Conservation (phyloP, 2,888 invertebrate species). For the Pristionchus japonicus region DNA sequence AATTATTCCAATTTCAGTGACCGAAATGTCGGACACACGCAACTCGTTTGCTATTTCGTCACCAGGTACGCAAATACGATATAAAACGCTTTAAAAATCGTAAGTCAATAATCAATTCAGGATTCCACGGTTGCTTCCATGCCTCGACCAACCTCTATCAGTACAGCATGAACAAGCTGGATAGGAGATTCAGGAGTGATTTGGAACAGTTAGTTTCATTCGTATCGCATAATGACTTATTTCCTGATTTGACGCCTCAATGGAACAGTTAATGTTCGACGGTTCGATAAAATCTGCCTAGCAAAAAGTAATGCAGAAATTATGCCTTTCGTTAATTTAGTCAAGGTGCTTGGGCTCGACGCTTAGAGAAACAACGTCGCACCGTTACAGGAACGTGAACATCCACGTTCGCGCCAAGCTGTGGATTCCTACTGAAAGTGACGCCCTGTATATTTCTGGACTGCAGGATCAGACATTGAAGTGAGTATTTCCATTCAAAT, state of each 20-base stretch:
- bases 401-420: neutral
- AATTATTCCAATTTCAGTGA: neutral
- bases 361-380: too few relatives aligned
- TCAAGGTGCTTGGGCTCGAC: too few relatives aligned
- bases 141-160: neutral
- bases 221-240: neutral
- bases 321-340: too few relatives aligned
- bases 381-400: neutral
- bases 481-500: too few relatives aligned
- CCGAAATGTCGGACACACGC: neutral
- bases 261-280: too few relatives aligned
- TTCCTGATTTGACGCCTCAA: too few relatives aligned
- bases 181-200: neutral
- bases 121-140: neutral
- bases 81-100: neutral
- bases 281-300: too few relatives aligned
- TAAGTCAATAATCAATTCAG: neutral
- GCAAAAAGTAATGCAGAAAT: too few relatives aligned
- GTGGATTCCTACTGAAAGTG: neutral
- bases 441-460: neutral
- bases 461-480: neutral
- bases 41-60: conserved; percentile 5
- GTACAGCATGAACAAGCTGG: neutral
- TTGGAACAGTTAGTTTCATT: neutral
- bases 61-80: neutral